Evolutionary conservation across 37 sponge, comb jelly and placozoan species (phyloP).

Genomic region (Dysidea cf. avara): DNA sequence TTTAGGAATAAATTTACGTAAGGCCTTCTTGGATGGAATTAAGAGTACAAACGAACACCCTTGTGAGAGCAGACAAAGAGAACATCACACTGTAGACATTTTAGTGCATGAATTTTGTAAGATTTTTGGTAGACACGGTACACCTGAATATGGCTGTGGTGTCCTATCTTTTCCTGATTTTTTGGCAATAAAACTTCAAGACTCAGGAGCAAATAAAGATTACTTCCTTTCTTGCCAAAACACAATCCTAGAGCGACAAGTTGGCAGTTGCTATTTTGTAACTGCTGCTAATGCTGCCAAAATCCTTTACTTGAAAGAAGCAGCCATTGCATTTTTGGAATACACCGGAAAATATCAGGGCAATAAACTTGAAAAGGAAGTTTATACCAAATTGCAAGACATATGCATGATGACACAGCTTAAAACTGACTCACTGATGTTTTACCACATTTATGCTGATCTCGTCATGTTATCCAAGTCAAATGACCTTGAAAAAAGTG

Average conservation of each 20-base stretch:
- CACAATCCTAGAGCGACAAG: constrained; percentile 15
- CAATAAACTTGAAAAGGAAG: constrained; percentile 6
- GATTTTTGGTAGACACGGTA: constrained; percentile 20
- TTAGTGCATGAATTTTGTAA: constrained; percentile 37
- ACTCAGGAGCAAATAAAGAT: background rate
- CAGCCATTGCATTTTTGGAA: constrained; percentile 3
- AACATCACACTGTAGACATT: constrained; percentile 1
- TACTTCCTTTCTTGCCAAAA: background rate
- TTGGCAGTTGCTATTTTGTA: constrained; percentile 32
- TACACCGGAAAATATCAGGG: constrained; percentile 5
- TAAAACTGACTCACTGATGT: constrained; percentile 32
- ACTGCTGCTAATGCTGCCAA: constrained; percentile 24
- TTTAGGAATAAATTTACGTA: constrained; percentile 36
- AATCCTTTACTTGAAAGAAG: constrained; percentile 17
- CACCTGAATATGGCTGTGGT: constrained; percentile 21
- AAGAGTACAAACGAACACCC: too few relatives aligned
- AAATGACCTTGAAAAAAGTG: constrained; percentile 18
- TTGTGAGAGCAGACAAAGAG: background rate
- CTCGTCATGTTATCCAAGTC: constrained; percentile 44
- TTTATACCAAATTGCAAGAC: background rate
- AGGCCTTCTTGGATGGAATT: constrained; percentile 30
- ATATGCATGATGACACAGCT: background rate
- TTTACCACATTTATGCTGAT: constrained; percentile 28
- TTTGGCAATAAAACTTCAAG: constrained; percentile 12
- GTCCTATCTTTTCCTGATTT: constrained; percentile 27